Evolutionary conservation across 2,113 vertebrate genomes (phyloP).

Genomic region (Sula dactylatra): DNA sequence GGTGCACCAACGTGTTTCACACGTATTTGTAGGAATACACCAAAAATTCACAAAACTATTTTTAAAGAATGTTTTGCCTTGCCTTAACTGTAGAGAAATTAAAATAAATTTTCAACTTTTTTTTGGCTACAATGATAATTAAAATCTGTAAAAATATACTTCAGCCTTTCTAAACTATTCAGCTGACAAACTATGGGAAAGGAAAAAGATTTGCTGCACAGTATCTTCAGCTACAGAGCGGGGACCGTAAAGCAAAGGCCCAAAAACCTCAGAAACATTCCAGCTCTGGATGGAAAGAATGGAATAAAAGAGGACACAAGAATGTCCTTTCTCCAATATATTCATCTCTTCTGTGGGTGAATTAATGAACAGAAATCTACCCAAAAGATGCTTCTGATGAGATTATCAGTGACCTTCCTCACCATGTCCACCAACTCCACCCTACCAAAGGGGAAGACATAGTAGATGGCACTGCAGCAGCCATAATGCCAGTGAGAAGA

Average conservation of each 20-base stretch:
- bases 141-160: not conserved
- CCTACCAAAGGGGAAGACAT: not conserved
- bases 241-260: not conserved
- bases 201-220: not conserved
- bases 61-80: not conserved
- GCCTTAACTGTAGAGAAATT: not conserved
- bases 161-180: not conserved
- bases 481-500: not conserved
- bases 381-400: not conserved
- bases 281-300: not conserved
- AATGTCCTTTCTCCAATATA: not conserved
- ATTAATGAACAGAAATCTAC: not conserved
- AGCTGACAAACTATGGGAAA: not conserved
- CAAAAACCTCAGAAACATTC: not conserved
- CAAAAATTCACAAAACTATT: not conserved
- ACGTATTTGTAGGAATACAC: not conserved
- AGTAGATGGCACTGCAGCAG: not conserved
- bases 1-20: not conserved
- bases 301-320: not conserved
- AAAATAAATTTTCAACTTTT: not conserved
- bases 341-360: not conserved
- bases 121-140: not conserved
- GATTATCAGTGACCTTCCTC: not conserved
- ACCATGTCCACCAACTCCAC: not conserved
- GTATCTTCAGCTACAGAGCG: not conserved